Evolutionary conservation across 1,140 invertebrate genomes (phyloP).

Genomic region (Cydia fagiglandana): DNA sequence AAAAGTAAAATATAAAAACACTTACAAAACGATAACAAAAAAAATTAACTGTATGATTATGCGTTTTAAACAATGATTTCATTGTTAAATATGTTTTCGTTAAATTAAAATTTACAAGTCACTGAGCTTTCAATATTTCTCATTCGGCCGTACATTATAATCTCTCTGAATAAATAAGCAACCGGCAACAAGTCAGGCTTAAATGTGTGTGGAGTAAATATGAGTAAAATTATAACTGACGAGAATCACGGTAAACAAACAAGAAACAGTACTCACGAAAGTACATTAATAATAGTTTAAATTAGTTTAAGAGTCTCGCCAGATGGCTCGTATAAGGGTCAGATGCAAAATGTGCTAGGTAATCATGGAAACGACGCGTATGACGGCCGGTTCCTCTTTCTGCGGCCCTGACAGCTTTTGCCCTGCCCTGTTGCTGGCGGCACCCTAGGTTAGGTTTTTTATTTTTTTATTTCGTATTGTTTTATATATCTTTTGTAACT

Average conservation of each 20-base stretch:
- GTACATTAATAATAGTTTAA: no score
- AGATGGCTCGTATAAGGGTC: background rate
- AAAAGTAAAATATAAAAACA: no score
- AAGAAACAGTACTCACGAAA: background rate
- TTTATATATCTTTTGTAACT: no score
- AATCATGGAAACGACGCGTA: background rate
- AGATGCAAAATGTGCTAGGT: background rate
- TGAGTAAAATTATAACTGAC: background rate
- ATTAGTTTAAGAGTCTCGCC: no score
- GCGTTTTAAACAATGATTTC: no score
- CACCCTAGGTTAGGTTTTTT: no score
- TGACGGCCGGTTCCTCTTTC: background rate
- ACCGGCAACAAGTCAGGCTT: background rate
- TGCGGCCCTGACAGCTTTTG: background rate
- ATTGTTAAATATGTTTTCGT: background rate
- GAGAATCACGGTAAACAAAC: background rate
- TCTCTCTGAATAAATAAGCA: slow-evolving; percentile 3
- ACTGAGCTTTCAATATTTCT: background rate
- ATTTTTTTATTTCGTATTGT: no score
- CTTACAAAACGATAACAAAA: no score
- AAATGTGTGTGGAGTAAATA: slow-evolving; percentile 9
- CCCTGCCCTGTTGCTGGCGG: background rate
- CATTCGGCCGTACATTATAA: background rate
- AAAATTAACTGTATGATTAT: no score
- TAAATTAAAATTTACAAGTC: background rate